Base-by-base conservation (phyloP, 1,140 invertebrate genomes). In the Heterodera carotae region DNA sequence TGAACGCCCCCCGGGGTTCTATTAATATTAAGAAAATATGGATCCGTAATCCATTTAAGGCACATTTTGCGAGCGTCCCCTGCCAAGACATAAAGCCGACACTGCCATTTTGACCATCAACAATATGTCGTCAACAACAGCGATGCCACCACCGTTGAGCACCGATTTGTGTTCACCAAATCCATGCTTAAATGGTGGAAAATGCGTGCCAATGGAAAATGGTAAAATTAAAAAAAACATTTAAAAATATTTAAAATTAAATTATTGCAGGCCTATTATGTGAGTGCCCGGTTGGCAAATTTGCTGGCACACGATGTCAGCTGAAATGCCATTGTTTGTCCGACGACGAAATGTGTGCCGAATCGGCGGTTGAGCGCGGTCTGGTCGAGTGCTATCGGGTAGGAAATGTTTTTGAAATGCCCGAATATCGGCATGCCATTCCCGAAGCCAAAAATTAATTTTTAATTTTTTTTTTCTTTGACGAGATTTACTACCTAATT, bases 161-260 rank as follows among this genome's bases (percentile, higher is more conserved):
- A 43, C 48, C 48, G 22, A 56, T 56, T 22, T 22, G 4, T 66
- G 62, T 22, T 15, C 29, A 12, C 62, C 62, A 2, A 66, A 66
- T 22, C 62, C 62, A 29, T 66, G 62, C 62, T 31, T 29, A 66
- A 66, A 66, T 66, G 62, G 22, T 10, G 62, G 62, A 1, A 66
- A 66, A 34, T 66, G 62, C 22, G 10, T 34, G 66, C 4, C 15
- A 2, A 68, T 22, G 5, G 43, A 36, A 48, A 68, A 68, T 68
- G 34, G 34, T 48, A 15, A 68, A 68, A 33, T 31, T 8, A 43
- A 53, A 56, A 56, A 56, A 53, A 4, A 22, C 10, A 53, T 53
- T 53, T 53, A 53, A 7, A 53, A 56, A 56, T 0, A 22, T 18
- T 18, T 18, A 53, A 53, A 53, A 18, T 71, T 29, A 53, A 43